Evolutionary conservation across 2,888 invertebrate species (phyloP), one percentile per base, ranked within the genome.

Genomic region (Anoncus sp.): DNA sequence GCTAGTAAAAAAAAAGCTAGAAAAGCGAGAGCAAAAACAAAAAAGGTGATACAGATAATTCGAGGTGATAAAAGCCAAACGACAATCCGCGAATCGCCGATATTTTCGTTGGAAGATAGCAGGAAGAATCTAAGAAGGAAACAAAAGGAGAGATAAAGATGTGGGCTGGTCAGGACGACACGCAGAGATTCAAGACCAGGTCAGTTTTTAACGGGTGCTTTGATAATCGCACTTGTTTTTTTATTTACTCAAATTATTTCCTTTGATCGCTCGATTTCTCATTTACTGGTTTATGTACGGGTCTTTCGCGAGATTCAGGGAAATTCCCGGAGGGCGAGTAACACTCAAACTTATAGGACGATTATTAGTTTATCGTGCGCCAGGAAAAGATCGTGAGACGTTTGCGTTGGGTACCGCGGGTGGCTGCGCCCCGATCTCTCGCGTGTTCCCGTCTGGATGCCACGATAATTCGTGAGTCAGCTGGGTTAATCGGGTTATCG

Each of bases 161-260:
- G 89, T 89, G 89, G 89, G 89, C 89, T 79, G 89, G 89, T 59
- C 88, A 89, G 79, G 89, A 89, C 80, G 89, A 89, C 80, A 88
- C 88, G 75, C 88, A 88, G 79, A 86, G 86, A 76, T 89, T 86
- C 83, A 89, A 89, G 82, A 89, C 89, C 85, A 89, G 89, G 89
- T 89, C 67, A 78, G 78, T 78, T 67, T n/a, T 27, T 31, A 45
- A 38, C 49, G 16, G 35, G 31, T 5, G 47, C 31, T 67, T 24
- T 45, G 22, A 27, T 12, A 18, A 47, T 55, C 24, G 47, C 24
- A 57, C 24, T 16, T 7, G 38, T 59, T 27, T 20, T n/a, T 14
- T 40, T 69, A 12, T 1, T 22, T 57, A 69, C 24, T 57, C 51
- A 2, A 4, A 7, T 22, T 45, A 10, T 38, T 38, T 12, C 6